Evolutionary conservation across 2,113 vertebrate species (phyloP).

Genomic region (Paradoxurus hermaphroditus): DNA sequence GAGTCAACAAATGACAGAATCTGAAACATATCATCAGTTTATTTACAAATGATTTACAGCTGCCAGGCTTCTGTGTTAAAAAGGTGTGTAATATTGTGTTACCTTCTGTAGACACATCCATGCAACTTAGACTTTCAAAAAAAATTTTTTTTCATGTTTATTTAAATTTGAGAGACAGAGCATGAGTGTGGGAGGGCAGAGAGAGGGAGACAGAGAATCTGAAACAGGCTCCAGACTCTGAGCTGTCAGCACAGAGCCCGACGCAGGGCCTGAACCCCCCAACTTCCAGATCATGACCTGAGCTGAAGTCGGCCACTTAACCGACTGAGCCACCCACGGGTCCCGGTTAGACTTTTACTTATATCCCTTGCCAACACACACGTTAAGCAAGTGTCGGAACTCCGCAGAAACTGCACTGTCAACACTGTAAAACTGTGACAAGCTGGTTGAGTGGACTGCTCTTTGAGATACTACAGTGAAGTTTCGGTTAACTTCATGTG

Average conservation of each 20-base stretch:
- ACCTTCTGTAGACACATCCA: background rate
- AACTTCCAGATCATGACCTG: too few relatives aligned
- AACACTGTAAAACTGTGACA: too few relatives aligned
- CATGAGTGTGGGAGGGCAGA: too few relatives aligned
- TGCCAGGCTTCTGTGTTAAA: background rate
- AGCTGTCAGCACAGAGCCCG: too few relatives aligned
- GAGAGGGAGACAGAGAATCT: too few relatives aligned
- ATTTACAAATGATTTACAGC: background rate
- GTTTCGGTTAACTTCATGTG: background rate
- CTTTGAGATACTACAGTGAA: background rate
- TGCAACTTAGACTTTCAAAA: background rate
- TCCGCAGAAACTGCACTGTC: background rate
- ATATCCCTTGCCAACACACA: background rate
- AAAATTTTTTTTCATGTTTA: too few relatives aligned
- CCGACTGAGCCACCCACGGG: too few relatives aligned
- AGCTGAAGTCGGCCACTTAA: too few relatives aligned
- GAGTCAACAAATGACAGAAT: background rate
- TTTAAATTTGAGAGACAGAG: too few relatives aligned
- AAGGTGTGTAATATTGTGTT: accelerated
- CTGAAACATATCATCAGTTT: background rate
- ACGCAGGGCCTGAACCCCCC: too few relatives aligned
- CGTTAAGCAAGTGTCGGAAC: background rate
- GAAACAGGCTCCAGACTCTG: too few relatives aligned
- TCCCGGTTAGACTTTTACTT: background rate
- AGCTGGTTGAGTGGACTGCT: background rate